Evolutionary conservation across 2,797 vertebrate species (phyloP).

Genomic region (Onychomys arenicola): DNA sequence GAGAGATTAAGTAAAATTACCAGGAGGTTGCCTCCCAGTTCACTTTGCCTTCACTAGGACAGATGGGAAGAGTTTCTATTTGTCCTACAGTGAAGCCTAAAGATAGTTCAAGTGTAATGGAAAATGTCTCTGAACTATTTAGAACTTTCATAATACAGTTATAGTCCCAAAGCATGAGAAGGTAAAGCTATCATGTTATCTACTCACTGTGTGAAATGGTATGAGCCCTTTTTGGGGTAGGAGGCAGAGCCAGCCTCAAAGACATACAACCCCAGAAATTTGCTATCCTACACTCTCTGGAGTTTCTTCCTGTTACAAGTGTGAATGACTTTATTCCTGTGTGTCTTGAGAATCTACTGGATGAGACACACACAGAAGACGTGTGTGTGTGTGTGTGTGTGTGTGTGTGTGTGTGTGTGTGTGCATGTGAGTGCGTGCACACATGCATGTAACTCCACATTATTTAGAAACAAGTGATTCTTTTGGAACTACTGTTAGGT

Average conservation of each 20-base stretch:
- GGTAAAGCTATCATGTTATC: neutral
- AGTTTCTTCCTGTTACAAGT: constrained; percentile 78
- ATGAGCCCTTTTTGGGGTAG: too few relatives aligned
- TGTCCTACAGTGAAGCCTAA: neutral
- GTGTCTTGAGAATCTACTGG: constrained; percentile 81
- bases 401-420: neutral
- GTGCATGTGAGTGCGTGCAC: neutral
- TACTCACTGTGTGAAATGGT: neutral
- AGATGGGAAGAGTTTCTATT: neutral
- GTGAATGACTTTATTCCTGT: constrained; percentile 78
- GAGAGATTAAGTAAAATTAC: neutral
- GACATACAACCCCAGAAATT: neutral
- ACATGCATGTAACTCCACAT: neutral
- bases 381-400: neutral
- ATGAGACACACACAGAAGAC: constrained; percentile 55
- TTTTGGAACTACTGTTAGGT: neutral
- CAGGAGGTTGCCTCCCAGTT: neutral
- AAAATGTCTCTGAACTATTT: neutral
- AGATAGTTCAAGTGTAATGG: constrained; percentile 1
- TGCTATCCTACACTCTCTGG: constrained; percentile 78
- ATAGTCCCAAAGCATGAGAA: neutral
- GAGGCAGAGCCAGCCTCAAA: neutral
- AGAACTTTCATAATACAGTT: neutral
- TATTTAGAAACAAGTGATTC: neutral
- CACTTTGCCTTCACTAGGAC: neutral